A percentile compares a stretch with the other conserved stretches of the same genome.
Conservation (phyloP, 2,113 vertebrate species). For the Pavo muticus region DNA sequence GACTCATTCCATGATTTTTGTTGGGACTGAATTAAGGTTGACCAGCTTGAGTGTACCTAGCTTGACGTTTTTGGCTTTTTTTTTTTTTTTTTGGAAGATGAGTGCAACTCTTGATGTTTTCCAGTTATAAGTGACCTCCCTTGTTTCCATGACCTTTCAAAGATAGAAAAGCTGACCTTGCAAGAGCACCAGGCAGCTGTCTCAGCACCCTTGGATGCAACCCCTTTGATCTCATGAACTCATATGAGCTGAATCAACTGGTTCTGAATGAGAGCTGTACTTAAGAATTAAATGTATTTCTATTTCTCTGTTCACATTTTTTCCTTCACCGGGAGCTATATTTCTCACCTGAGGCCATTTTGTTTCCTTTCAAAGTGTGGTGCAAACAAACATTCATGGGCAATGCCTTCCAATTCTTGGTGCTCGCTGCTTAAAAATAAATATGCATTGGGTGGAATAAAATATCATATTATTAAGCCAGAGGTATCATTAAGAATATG, state of each 20-base stretch:
- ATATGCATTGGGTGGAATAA: not conserved
- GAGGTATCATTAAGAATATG: not conserved
- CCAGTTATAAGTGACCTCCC: not conserved
- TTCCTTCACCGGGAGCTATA: not conserved
- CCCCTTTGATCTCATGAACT: not conserved
- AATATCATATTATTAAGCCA: not conserved
- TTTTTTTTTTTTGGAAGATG: not conserved
- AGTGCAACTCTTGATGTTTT: not conserved
- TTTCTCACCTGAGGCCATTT: not conserved
- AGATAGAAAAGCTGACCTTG: not conserved
- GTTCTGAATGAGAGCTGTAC: not conserved
- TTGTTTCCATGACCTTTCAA: not conserved
- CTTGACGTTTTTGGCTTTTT: not conserved
- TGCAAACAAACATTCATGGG: not conserved
- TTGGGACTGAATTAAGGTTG: not conserved
- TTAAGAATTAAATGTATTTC: not conserved
- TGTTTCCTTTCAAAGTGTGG: not conserved
- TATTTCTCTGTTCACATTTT: not conserved
- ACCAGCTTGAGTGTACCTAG: not conserved
- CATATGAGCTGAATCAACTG: not conserved
- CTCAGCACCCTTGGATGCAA: not conserved
- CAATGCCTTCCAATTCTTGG: not conserved
- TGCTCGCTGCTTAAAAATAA: not conserved
- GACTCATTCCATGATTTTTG: not conserved
- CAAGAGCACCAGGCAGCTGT: not conserved